Evolutionary conservation across 2,113 vertebrate species (phyloP).

Genomic region (Lepus europaeus): DNA sequence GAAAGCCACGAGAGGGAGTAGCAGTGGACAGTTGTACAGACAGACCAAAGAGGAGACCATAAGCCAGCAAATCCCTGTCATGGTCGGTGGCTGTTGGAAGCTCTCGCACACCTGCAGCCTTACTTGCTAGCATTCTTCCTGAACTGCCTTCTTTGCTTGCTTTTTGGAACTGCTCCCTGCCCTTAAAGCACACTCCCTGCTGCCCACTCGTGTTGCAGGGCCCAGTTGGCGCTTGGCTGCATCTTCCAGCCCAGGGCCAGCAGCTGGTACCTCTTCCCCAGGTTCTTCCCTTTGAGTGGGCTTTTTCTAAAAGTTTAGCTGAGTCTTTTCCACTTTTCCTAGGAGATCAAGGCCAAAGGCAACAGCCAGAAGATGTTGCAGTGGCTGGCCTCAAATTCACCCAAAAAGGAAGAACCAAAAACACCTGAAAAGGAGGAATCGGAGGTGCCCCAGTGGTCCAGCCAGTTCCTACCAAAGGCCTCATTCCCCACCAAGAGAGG

Average conservation of each 20-base stretch:
- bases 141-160: neutral
- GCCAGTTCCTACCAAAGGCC: slow-evolving; percentile 84
- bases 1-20: too few species aligned
- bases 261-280: neutral
- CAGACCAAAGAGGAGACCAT: neutral
- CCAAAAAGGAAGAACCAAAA: slow-evolving; percentile 79
- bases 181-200: neutral
- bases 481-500: slow-evolving; percentile 78
- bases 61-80: too few species aligned
- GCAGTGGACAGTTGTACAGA: neutral
- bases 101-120: neutral
- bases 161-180: neutral
- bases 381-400: slow-evolving; percentile 91
- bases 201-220: neutral
- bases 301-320: neutral
- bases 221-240: neutral
- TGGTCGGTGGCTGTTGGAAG: neutral
- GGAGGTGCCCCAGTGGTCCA: slow-evolving; percentile 73
- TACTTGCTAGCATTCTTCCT: neutral
- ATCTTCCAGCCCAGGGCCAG: neutral
- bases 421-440: slow-evolving; percentile 89
- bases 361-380: slow-evolving; percentile 92
- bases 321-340: slow-evolving; percentile 1
- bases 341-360: slow-evolving; percentile 89
- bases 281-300: neutral